Evolutionary conservation across 2,113 vertebrate genomes (phyloP), one percentile per base, ranked within the genome.

Genomic region (Misgurnus anguillicaudatus): DNA sequence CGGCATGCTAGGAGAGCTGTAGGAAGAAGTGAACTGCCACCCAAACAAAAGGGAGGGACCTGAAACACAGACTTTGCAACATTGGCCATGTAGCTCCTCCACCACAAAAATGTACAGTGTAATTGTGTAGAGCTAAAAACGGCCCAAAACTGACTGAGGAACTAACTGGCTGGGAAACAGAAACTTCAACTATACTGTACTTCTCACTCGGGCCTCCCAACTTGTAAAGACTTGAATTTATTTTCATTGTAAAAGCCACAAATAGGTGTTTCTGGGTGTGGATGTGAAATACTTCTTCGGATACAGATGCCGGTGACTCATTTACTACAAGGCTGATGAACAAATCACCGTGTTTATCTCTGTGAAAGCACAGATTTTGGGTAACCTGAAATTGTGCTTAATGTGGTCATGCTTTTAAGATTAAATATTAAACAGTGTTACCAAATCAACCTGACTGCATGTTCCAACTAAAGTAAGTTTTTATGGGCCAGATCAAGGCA

Each of bases 41-140:
- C 74, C 74, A 84, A 73, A 80, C 36, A 31, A 81, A 72, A 78
- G 64, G 77, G 77, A 82, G 80, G 71, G 80, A 24, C 68, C 51
- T 31, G 45, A 47, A 31, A 45, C 42, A 47, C 4, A 11, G 21
- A 48, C 38, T 71, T 8, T 1, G 58, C 16, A 73, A 38, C 31
- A 4, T 58, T 75, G 39, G 21, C 51, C 55, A 38, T 74, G 42
- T 65, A 75, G 14, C 51, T 71, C 38, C 31, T 71, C 36, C 57
- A 72, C 55, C 24, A 38, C 77, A 76, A 67, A 57, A 66, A 72
- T 76, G 31, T 55, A 73, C 57, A 51, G 45, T n/a, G 71, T 42
- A 48, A 66, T 51, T 24, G 36, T 9, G 63, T 48, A 39, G 36
- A 74, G 62, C 53, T 79, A 85, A 77, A 80, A 63, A 55, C 78